A percentile compares a stretch with the other conserved stretches of the same genome.
Conservation (phyloP, 2,113 vertebrate species). For the Phoxinus phoxinus region DNA sequence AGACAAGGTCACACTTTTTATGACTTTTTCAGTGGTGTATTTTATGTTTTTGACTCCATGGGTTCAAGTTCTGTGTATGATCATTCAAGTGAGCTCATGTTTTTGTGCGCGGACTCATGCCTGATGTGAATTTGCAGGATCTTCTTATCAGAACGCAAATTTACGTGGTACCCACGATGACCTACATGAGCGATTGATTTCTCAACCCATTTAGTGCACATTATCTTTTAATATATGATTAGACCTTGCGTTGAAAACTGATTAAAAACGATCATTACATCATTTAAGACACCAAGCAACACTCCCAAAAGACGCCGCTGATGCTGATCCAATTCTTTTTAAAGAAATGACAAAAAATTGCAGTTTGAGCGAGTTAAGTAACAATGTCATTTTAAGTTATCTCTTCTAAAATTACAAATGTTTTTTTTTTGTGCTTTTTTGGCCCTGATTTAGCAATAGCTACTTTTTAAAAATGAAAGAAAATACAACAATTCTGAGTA, state of each 20-base stretch:
- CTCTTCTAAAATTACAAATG: background rate
- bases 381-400: background rate
- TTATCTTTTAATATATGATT: constrained; percentile 5
- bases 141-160: background rate
- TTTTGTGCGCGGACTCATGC: background rate
- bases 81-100: background rate
- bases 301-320: background rate
- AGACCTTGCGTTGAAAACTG: background rate
- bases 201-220: background rate
- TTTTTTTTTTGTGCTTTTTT: background rate
- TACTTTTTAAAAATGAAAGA: background rate
- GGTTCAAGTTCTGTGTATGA: constrained; percentile 1
- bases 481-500: background rate
- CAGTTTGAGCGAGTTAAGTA: background rate
- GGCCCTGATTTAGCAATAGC: background rate
- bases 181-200: constrained; percentile 1
- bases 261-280: background rate
- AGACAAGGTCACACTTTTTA: constrained; percentile 29
- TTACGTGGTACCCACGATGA: background rate
- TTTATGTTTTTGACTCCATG: constrained; percentile 8
- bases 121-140: background rate
- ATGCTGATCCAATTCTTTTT: background rate
- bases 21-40: background rate
- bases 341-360: background rate
- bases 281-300: background rate